Evolutionary conservation across 2,888 invertebrate species (phyloP).

Genomic region (Brachylomia viminalis): DNA sequence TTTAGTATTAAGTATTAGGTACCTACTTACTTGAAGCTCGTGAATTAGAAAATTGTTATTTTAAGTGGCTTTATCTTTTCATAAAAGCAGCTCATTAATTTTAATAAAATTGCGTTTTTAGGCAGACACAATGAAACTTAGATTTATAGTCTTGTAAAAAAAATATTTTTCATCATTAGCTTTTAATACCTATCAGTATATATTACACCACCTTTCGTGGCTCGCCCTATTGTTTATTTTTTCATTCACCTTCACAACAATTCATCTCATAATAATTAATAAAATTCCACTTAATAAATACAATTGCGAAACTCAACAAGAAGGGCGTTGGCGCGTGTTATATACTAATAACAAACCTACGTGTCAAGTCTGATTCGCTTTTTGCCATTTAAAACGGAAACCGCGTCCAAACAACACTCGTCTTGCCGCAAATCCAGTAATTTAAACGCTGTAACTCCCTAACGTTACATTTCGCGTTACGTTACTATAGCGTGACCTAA

Average conservation of each 20-base stretch:
- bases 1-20: not conserved
- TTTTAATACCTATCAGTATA: constrained; percentile 19
- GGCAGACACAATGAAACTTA: constrained; percentile 10
- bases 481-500: constrained; percentile 77
- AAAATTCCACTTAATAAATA: constrained; percentile 36
- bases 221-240: not conserved
- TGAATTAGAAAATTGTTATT: constrained; percentile 12
- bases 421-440: constrained; percentile 43
- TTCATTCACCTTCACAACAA: not conserved
- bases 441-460: constrained; percentile 36
- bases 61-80: not conserved
- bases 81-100: constrained; percentile 32
- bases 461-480: constrained; percentile 67
- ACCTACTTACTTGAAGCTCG: not conserved
- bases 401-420: constrained; percentile 38
- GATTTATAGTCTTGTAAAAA: constrained; percentile 13
- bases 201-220: not conserved
- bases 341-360: constrained; percentile 51
- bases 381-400: constrained; percentile 55
- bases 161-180: constrained; percentile 34
- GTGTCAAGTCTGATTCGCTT: constrained; percentile 52
- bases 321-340: constrained; percentile 47
- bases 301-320: constrained; percentile 49
- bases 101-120: constrained; percentile 24
- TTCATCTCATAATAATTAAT: constrained; percentile 24